These are phyloP conservation scores for Drosophila acutilabella DNA, from an alignment of 2,888 invertebrate species.

Conservation along the genomic window DNA sequence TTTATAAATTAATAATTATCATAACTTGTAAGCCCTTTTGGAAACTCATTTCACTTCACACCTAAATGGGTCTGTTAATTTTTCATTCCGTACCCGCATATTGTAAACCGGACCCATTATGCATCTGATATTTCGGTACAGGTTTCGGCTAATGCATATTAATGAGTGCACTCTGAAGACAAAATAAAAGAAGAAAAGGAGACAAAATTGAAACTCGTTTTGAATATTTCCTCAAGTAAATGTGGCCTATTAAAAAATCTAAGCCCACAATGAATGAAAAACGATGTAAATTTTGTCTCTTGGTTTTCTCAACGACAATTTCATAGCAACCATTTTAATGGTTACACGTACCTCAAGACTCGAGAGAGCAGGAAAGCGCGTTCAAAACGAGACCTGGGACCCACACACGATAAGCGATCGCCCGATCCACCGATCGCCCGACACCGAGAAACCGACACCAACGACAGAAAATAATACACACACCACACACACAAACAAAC, in stretches of 20 bases:
- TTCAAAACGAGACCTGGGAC: constrained; percentile 45
- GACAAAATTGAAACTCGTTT: constrained; percentile 27
- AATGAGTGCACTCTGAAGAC: constrained; percentile 48
- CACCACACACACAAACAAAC: constrained; percentile 13
- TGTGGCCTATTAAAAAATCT: constrained; percentile 43
- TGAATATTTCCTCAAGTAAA: constrained; percentile 25
- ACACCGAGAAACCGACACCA: constrained; percentile 9
- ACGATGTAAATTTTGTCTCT: constrained; percentile 43
- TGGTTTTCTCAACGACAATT: constrained; percentile 26
- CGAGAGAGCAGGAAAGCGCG: constrained; percentile 29
- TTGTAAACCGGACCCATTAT: constrained; percentile 64
- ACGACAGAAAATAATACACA: constrained; percentile 14
- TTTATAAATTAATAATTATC: constrained; percentile 20
- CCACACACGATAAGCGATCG: constrained; percentile 49
- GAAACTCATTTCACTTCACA: constrained; percentile 46
- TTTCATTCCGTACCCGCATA: constrained; percentile 37
- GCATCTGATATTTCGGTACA: constrained; percentile 26
- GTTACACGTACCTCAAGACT: constrained; percentile 27
- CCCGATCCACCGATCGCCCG: constrained; percentile 15
- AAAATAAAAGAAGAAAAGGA: constrained; percentile 17
- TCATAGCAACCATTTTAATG: constrained; percentile 32
- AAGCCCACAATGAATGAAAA: constrained; percentile 37
- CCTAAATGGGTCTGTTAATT: constrained; percentile 38
- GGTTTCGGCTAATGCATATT: constrained; percentile 44
- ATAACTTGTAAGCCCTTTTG: constrained; percentile 30